Base-by-base conservation (phyloP, 2,888 invertebrate genomes). In the Drosophila parthenogenetica region DNA sequence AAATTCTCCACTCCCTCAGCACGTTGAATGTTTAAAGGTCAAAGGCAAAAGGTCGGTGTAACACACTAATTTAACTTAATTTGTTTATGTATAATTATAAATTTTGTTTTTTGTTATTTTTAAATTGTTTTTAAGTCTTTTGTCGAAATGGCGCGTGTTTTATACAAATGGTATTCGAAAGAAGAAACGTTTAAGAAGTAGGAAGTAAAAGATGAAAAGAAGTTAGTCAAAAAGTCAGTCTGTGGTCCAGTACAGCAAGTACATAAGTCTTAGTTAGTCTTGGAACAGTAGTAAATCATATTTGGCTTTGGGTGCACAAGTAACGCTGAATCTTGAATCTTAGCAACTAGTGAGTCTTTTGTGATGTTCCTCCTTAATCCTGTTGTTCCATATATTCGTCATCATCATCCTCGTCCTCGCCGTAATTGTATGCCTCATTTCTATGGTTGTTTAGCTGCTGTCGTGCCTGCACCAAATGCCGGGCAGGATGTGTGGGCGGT, bases 401-500 rank as follows among this genome's bases (percentile, higher is more conserved):
- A 2, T 77, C 63, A 5, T 66, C 73, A 2, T 73, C 48, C 16
- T 48, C 49, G 2, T 35, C 35, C 3, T 45, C 45, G n/a, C 25
- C 68, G 4, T 66, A 59, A 13, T 51, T 53, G 16, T 61, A 22
- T 1, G 72, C 49, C 5, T 55, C 58, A 14, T 51, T 25, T 5
- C 81, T 68, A 49, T 76, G 69, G 10, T 70, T 73, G 17, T 83
- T 73, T 7, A 37, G 29, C 1, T 19, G 45, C 3, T 35, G 58
- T 0, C 37, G 22, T 1, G 14, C 32, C 4, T 8, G 13, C 13
- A 50, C 57, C 10, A 43, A 37, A 2, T 19, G 48, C 1, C 35
- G 64, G n/a, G 43, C 16, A 5, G 46, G 46, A 42, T 43, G 19
- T 11, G 39, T 25, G 13, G 69, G 55, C 0, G 22, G 59, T 11